These are phyloP conservation scores for Camelus dromedarius DNA, from an alignment of 2,113 vertebrate species.

Conservation along the genomic window DNA sequence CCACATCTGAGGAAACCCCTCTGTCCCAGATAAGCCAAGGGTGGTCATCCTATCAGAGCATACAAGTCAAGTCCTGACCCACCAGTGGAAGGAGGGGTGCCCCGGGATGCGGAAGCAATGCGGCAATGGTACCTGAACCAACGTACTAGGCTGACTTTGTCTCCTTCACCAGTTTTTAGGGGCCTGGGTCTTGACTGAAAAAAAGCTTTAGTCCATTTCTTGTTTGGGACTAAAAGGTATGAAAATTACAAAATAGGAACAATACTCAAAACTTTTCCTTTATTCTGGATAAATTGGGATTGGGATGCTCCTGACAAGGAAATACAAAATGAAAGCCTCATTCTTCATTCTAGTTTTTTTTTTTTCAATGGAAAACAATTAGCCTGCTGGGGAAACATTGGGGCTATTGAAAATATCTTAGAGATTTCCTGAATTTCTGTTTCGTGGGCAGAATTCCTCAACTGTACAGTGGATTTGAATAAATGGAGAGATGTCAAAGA, in stretches of 20 bases:
- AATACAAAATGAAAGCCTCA: neutral
- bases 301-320: neutral
- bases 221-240: neutral
- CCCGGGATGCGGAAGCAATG: no score
- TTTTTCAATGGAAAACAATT: slow-evolving; percentile 23
- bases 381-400: neutral
- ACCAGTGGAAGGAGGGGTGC: neutral
- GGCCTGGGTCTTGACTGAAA: neutral
- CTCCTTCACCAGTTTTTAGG: neutral
- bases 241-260: neutral
- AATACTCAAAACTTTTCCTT: neutral
- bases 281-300: neutral
- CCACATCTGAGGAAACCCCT: neutral
- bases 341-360: slow-evolving; percentile 17
- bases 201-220: neutral
- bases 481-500: neutral
- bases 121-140: neutral
- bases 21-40: neutral
- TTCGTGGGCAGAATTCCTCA: neutral
- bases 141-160: neutral
- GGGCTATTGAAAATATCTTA: neutral
- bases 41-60: neutral
- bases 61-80: neutral
- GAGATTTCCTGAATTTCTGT: neutral
- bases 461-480: neutral